These are phyloP conservation scores for Nasua narica DNA, from an alignment of 2,797 vertebrate species.

Conservation along the genomic window DNA sequence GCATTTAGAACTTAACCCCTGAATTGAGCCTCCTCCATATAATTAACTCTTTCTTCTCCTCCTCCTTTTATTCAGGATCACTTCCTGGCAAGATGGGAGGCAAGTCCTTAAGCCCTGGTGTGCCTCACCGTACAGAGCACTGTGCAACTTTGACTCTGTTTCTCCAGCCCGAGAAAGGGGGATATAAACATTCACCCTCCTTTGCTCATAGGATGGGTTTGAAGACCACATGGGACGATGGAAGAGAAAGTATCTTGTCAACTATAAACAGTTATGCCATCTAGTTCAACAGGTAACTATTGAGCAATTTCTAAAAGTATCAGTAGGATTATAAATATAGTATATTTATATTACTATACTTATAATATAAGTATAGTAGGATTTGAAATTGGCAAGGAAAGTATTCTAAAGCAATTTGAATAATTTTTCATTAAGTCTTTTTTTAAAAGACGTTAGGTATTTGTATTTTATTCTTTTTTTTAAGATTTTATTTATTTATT, in stretches of 20 bases:
- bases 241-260: not conserved
- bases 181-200: rapidly evolving
- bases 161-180: not conserved
- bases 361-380: not conserved
- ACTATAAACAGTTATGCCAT: not conserved
- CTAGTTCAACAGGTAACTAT: not conserved
- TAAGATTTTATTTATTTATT: too few relatives aligned
- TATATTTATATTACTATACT: too few relatives aligned
- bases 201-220: not conserved
- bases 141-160: not conserved
- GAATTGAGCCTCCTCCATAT: not conserved
- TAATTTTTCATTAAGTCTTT: not conserved
- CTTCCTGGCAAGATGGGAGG: not conserved
- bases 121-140: rapidly evolving
- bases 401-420: not conserved
- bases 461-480: too few relatives aligned
- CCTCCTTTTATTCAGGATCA: not conserved
- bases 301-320: not conserved
- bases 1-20: not conserved
- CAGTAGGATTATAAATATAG: too few relatives aligned
- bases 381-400: not conserved
- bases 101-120: not conserved
- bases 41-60: not conserved
- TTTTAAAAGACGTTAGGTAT: too few relatives aligned
- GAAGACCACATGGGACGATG: not conserved